phyloP scores from a whole-genome alignment of 2,113 vertebrate species.

The Ploceus nigricollis region DNA sequence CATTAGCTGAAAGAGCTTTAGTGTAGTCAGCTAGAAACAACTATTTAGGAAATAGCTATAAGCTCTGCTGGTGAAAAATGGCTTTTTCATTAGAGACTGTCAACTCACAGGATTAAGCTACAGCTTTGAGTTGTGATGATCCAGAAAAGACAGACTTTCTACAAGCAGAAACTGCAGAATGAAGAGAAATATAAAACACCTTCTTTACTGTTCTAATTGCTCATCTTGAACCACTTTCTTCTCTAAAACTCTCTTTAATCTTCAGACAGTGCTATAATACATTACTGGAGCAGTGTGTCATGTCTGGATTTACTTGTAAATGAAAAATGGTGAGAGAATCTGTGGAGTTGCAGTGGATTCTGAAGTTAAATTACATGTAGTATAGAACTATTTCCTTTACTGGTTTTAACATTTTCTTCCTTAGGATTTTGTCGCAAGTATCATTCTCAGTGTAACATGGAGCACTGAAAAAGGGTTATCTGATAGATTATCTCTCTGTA shows the following conservation, averaged over 20 bases:
- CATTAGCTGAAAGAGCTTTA: constrained; percentile 17
- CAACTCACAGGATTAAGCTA: neutral
- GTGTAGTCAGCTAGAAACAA: constrained; percentile 19
- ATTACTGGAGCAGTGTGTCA: neutral
- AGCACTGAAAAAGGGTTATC: neutral
- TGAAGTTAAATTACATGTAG: neutral
- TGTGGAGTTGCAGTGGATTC: neutral
- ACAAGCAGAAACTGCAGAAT: neutral
- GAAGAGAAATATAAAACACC: neutral
- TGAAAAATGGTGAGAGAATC: neutral
- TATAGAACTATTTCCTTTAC: neutral
- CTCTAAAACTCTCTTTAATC: neutral
- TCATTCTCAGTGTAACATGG: neutral
- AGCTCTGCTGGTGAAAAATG: neutral
- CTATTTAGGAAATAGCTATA: constrained; percentile 28
- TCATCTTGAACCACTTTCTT: neutral
- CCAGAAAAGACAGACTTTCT: neutral
- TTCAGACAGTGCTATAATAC: neutral
- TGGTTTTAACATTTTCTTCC: neutral
- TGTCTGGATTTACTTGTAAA: neutral
- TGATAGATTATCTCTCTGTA: neutral
- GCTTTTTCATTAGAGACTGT: neutral
- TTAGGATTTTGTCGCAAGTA: neutral
- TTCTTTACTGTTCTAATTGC: neutral
- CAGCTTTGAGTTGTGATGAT: neutral